Conservation (phyloP, 2,113 vertebrate species). For the Cnemophilus loriae region DNA sequence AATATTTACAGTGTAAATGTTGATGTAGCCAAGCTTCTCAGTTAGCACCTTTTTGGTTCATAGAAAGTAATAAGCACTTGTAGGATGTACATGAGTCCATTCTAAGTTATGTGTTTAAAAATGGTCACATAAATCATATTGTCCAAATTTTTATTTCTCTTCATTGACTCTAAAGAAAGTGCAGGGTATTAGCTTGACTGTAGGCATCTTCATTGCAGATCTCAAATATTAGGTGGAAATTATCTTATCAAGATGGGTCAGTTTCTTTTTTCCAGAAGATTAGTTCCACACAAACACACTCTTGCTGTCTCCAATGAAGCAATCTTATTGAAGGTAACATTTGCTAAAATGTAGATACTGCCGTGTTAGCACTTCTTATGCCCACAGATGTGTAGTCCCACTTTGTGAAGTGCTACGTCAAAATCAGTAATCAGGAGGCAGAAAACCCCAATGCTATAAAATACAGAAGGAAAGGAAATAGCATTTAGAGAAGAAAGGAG, state of each 20-base stretch:
- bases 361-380: not conserved
- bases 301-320: not conserved
- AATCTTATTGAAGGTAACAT: not conserved
- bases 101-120: not conserved
- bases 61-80: not conserved
- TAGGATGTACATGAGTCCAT: not conserved
- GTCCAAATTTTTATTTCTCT: not conserved
- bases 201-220: not conserved
- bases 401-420: not conserved
- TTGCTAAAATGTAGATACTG: not conserved
- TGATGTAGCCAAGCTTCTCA: not conserved
- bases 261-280: not conserved
- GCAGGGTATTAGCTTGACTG: not conserved
- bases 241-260: not conserved
- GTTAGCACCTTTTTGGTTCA: not conserved
- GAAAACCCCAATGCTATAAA: not conserved
- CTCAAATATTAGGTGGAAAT: not conserved
- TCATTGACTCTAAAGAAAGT: not conserved
- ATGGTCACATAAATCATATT: not conserved
- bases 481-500: not conserved
- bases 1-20: not conserved
- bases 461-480: not conserved
- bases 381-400: not conserved
- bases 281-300: not conserved
- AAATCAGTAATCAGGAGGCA: not conserved